A percentile compares a stretch with the other conserved stretches of the same genome.
phyloP scores from a whole-genome alignment of 2,113 vertebrate genomes.

The Halichoeres trimaculatus region DNA sequence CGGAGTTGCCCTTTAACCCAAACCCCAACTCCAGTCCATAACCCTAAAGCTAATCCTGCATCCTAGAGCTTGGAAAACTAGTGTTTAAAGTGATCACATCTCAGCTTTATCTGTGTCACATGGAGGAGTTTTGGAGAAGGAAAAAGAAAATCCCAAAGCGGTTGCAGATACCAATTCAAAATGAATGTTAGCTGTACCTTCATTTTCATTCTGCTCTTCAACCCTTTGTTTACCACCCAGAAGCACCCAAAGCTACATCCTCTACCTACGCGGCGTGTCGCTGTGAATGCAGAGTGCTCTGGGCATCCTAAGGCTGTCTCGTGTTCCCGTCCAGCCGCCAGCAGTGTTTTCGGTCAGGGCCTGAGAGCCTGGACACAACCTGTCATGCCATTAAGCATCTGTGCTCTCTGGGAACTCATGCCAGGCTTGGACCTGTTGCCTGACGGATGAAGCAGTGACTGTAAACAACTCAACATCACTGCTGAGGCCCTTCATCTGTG shows the following conservation, averaged over 20 bases:
- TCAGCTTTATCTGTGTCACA: too few species aligned
- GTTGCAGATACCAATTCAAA: neutral
- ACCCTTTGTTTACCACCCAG: neutral
- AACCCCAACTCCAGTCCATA: too few species aligned
- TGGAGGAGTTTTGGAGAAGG: too few species aligned
- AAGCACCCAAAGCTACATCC: neutral
- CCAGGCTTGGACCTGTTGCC: slow-evolving; percentile 45
- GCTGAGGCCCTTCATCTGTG: neutral
- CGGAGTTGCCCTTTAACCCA: too few species aligned
- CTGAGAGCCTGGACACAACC: slow-evolving; percentile 34
- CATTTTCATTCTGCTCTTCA: neutral
- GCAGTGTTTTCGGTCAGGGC: slow-evolving; percentile 1
- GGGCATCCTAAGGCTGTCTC: slow-evolving; percentile 36
- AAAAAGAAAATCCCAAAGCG: too few species aligned
- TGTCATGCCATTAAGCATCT: slow-evolving; percentile 63
- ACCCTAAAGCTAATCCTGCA: too few species aligned
- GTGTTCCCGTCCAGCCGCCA: slow-evolving; percentile 25
- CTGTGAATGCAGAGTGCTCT: neutral
- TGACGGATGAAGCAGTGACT: slow-evolving; percentile 44
- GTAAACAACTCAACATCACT: slow-evolving; percentile 26
- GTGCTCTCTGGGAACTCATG: slow-evolving; percentile 34
- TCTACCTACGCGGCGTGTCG: neutral
- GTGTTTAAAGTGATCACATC: too few species aligned
- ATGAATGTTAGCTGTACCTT: neutral
- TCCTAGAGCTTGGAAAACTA: too few species aligned